Percentiles rank a stretch among this genome's conserved stretches.
These are phyloP conservation scores for Xylota segnis DNA, from an alignment of 2,888 invertebrate species.

Conservation along the genomic window DNA sequence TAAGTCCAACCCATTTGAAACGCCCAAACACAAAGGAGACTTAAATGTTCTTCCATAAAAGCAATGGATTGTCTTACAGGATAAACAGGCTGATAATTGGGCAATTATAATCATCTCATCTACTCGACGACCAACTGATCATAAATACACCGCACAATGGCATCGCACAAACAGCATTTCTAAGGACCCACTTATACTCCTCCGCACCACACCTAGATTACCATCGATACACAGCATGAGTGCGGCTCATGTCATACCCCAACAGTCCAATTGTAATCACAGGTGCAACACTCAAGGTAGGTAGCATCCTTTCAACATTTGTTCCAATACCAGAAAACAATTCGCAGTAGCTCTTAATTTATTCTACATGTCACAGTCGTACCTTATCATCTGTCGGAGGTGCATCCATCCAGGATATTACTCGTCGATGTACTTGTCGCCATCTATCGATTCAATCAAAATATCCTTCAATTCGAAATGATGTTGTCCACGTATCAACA, in stretches of 20 bases:
- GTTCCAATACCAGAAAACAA: constrained; percentile 24
- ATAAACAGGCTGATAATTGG: no score
- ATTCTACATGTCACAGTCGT: constrained; percentile 34
- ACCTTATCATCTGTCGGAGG: constrained; percentile 27
- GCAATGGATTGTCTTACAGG: no score
- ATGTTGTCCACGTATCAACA: constrained; percentile 61
- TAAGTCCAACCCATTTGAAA: no score
- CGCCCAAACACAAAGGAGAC: no score
- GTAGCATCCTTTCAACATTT: constrained; percentile 32
- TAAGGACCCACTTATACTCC: no score
- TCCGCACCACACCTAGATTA: background rate
- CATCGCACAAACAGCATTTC: no score
- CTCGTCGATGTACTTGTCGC: constrained; percentile 16
- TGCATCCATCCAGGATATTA: constrained; percentile 32
- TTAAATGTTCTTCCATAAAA: no score
- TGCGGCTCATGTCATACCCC: background rate
- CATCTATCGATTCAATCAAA: constrained; percentile 59
- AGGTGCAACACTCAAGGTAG: background rate
- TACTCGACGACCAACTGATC: no score
- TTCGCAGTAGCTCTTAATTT: constrained; percentile 44
- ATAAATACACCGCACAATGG: no score
- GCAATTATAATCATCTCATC: no score
- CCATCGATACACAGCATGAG: background rate
- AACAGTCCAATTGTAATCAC: constrained; percentile 25
- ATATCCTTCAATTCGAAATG: constrained; percentile 48